These are phyloP conservation scores for Cardiocondyla obscurior DNA, from an alignment of 1,140 invertebrate genomes.

Conservation along the genomic window DNA sequence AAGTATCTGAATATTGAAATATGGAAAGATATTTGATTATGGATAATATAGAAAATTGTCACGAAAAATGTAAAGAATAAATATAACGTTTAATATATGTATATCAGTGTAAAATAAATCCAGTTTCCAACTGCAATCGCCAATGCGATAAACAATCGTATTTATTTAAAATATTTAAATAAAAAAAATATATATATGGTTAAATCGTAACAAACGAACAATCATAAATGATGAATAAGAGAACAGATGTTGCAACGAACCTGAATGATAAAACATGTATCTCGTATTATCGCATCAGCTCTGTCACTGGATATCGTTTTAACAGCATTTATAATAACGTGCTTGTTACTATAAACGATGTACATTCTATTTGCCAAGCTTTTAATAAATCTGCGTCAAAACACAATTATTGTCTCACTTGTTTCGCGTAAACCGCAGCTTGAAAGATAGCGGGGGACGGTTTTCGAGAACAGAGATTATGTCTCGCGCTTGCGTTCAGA, in stretches of 20 bases:
- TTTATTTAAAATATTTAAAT: constrained; percentile 39
- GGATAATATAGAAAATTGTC: not conserved
- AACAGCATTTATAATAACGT: constrained; percentile 28
- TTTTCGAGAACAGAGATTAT: not conserved
- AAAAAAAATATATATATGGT: constrained; percentile 39
- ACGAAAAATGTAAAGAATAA: not conserved
- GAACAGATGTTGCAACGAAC: not conserved
- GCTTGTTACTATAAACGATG: not conserved
- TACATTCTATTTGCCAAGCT: not conserved
- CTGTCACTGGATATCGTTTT: constrained; percentile 33
- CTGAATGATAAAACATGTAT: constrained; percentile 11
- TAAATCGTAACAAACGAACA: not conserved
- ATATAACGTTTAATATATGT: constrained; percentile 10
- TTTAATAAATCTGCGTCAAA: constrained; percentile 27
- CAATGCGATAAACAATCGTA: constrained; percentile 13
- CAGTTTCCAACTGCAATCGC: constrained; percentile 4
- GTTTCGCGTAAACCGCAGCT: not conserved
- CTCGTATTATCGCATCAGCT: constrained; percentile 4
- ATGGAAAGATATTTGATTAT: constrained; percentile 5
- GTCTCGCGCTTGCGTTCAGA: not conserved
- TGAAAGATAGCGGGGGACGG: not conserved
- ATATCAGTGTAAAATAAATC: not conserved
- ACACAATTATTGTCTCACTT: constrained; percentile 3
- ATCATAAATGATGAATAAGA: not conserved
- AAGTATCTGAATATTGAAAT: not conserved